Evolutionary conservation across 2,113 vertebrate species (phyloP).

Genomic region (Asarcornis scutulata): DNA sequence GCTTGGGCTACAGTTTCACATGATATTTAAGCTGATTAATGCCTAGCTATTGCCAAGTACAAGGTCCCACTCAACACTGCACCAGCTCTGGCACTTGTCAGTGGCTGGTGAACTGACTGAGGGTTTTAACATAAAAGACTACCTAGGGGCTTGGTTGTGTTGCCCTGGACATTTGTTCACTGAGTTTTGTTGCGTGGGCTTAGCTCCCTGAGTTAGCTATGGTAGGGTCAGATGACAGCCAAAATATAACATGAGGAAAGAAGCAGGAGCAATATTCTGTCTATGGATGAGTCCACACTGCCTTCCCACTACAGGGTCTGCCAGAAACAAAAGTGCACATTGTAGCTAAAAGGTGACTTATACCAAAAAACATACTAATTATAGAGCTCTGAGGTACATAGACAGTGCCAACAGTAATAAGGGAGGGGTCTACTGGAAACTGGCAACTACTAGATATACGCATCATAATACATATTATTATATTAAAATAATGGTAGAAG

Average conservation of each 20-base stretch:
- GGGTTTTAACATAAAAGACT: background rate
- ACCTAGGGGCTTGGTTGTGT: background rate
- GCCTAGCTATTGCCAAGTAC: background rate
- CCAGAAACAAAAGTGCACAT: background rate
- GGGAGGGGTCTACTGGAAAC: background rate
- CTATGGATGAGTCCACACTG: background rate
- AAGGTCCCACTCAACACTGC: background rate
- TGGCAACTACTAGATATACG: background rate
- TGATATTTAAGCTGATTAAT: background rate
- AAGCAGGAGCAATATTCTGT: background rate
- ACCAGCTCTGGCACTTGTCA: background rate
- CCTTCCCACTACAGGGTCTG: background rate
- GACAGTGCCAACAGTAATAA: background rate
- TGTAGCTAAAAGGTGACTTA: background rate
- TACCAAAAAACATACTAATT: background rate
- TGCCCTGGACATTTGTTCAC: background rate
- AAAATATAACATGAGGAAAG: background rate
- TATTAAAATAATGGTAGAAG: background rate
- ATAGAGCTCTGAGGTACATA: background rate
- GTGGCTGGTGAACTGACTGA: background rate
- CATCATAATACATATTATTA: too few species aligned
- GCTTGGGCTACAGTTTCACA: background rate
- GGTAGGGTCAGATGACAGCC: background rate
- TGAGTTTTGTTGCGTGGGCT: background rate
- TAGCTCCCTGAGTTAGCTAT: background rate